Evolutionary conservation across 2,888 invertebrate species (phyloP).

Genomic region (Agapostemon virescens): DNA sequence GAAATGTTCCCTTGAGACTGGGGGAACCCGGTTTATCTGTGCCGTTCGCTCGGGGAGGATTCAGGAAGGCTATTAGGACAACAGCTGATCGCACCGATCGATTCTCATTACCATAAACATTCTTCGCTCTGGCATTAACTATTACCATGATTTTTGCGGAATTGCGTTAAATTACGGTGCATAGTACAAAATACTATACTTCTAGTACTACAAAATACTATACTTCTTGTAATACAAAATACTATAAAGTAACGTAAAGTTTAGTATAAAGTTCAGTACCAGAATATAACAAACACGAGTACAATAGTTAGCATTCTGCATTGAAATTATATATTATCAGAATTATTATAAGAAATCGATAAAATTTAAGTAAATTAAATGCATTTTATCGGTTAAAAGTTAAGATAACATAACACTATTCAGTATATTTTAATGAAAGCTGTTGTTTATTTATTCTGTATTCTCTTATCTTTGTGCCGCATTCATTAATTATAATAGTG

Average conservation of each 20-base stretch:
- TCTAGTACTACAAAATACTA: neutral
- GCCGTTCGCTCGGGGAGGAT: constrained; percentile 62
- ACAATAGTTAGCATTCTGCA: neutral
- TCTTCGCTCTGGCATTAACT: constrained; percentile 42
- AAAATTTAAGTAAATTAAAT: neutral
- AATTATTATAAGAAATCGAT: neutral
- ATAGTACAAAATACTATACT: neutral
- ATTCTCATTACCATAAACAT: constrained; percentile 69
- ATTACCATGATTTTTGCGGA: constrained; percentile 3
- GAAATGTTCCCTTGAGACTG: constrained; percentile 72
- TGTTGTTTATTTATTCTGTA: too few species aligned
- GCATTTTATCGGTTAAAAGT: neutral
- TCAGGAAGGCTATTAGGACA: constrained; percentile 73
- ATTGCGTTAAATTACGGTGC: neutral
- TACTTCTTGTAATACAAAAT: too few species aligned
- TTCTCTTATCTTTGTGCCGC: neutral
- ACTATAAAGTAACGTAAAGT: too few species aligned
- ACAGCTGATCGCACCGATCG: constrained; percentile 76
- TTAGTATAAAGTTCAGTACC: too few species aligned
- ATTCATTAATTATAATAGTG: neutral
- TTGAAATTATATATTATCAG: neutral
- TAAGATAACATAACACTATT: too few species aligned
- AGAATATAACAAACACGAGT: neutral
- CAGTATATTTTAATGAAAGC: too few species aligned
- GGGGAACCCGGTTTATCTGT: constrained; percentile 71